Conservation (phyloP, 2,113 vertebrate species). For the Chionis minor region DNA sequence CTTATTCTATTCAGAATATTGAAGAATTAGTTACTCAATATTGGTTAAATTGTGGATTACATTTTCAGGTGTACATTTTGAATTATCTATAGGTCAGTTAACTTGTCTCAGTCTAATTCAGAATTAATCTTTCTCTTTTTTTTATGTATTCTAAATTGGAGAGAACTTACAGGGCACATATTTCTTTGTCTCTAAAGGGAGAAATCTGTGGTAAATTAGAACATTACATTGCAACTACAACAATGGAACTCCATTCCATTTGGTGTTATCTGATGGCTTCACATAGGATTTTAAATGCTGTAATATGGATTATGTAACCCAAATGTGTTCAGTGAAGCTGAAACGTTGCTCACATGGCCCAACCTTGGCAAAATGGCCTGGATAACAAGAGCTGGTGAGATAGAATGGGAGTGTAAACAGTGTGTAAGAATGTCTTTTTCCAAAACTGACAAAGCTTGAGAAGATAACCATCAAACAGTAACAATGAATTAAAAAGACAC, state of each 20-base stretch:
- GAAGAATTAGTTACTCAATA: not conserved
- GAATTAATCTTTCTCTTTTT: not conserved
- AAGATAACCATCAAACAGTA: too few species aligned
- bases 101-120: not conserved
- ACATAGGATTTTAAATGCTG: too few species aligned
- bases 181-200: not conserved
- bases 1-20: not conserved
- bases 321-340: too few species aligned
- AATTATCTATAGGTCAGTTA: not conserved
- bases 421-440: too few species aligned
- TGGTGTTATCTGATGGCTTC: too few species aligned
- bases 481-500: too few species aligned
- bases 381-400: too few species aligned
- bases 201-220: not conserved
- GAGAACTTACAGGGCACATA: not conserved
- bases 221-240: not conserved
- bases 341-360: too few species aligned
- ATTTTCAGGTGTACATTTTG: not conserved
- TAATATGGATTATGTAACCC: too few species aligned
- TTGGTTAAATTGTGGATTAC: not conserved
- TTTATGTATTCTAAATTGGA: not conserved
- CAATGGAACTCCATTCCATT: not conserved
- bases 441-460: too few species aligned
- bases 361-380: too few species aligned
- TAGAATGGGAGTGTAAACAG: too few species aligned